phyloP scores from a whole-genome alignment of 2,113 vertebrate species.

The Callopanchax toddi region DNA sequence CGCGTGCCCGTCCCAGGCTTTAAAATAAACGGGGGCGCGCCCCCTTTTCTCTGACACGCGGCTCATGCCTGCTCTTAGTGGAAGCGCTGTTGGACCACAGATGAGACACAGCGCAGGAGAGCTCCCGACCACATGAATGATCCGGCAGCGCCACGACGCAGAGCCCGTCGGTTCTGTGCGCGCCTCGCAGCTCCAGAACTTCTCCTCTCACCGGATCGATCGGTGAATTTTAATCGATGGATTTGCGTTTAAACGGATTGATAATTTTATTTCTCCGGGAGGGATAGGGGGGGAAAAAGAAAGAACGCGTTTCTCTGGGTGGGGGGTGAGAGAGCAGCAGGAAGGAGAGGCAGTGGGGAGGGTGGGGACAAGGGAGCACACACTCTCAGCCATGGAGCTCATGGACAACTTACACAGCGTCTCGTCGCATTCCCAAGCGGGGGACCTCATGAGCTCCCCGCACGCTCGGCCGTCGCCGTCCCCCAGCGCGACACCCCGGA shows the following conservation, averaged over 20 bases:
- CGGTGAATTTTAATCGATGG: conserved; percentile 78
- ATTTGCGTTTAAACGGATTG: conserved; percentile 78
- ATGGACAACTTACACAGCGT: conserved; percentile 94
- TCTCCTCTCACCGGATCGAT: conserved; percentile 67
- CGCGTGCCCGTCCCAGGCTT: conserved; percentile 66
- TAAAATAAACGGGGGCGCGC: conserved; percentile 72
- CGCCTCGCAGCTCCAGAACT: conserved; percentile 44
- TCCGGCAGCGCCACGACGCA: conserved; percentile 32
- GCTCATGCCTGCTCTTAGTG: conserved; percentile 70
- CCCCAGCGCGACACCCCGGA: conserved; percentile 80
- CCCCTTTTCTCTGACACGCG: conserved; percentile 61
- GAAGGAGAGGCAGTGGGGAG: conserved; percentile 69
- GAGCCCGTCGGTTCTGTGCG: conserved; percentile 39
- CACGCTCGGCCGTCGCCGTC: conserved; percentile 85
- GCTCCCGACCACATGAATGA: conserved; percentile 53
- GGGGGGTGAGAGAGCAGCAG: conserved; percentile 57
- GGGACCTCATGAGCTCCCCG: conserved; percentile 90
- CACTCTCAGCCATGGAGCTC: conserved; percentile 88
- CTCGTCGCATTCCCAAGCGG: conserved; percentile 88
- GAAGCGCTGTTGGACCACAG: conserved; percentile 78
- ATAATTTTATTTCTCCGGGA: conserved; percentile 69
- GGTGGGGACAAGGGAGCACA: conserved; percentile 70
- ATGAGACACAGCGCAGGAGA: conserved; percentile 69
- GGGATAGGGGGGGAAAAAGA: conserved; percentile 48
- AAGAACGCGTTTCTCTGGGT: conserved; percentile 49